phyloP scores from a whole-genome alignment of 2,888 invertebrate species.

The Rhamnusium bicolor region DNA sequence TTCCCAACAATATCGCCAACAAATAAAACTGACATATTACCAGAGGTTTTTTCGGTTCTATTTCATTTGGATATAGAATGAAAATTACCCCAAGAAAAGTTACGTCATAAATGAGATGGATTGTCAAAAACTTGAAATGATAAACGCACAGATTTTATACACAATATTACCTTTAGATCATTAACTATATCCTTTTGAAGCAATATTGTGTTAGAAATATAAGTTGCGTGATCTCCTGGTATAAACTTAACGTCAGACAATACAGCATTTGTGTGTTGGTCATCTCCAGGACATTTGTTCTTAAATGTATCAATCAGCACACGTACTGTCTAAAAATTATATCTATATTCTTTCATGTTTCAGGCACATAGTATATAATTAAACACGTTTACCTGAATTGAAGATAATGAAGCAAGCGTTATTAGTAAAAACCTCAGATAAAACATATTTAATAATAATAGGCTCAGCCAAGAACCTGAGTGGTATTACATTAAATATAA shows the following conservation, averaged over 20 bases:
- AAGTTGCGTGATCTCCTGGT: slow-evolving; percentile 5
- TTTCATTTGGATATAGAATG: no score
- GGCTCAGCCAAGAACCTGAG: no score
- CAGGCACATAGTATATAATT: no score
- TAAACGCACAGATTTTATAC: no score
- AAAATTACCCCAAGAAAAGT: no score
- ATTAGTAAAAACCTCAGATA: not conserved
- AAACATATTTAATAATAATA: no score
- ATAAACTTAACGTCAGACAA: not conserved
- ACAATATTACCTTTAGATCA: slow-evolving; percentile 20
- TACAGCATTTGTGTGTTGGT: not conserved
- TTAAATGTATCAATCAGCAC: slow-evolving; percentile 16
- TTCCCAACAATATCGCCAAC: no score
- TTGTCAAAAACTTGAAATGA: no score
- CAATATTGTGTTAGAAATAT: not conserved
- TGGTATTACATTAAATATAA: not conserved
- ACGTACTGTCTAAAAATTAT: slow-evolving; percentile 1
- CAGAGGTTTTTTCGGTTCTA: no score
- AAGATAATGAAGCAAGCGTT: not conserved
- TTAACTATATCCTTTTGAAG: not conserved
- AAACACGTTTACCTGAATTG: not conserved
- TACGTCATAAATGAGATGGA: no score
- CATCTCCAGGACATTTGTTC: slow-evolving; percentile 6
- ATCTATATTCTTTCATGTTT: not conserved
- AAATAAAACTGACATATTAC: no score